Base-by-base conservation (phyloP, 2,113 vertebrate genomes). In the Cettia cetti region DNA sequence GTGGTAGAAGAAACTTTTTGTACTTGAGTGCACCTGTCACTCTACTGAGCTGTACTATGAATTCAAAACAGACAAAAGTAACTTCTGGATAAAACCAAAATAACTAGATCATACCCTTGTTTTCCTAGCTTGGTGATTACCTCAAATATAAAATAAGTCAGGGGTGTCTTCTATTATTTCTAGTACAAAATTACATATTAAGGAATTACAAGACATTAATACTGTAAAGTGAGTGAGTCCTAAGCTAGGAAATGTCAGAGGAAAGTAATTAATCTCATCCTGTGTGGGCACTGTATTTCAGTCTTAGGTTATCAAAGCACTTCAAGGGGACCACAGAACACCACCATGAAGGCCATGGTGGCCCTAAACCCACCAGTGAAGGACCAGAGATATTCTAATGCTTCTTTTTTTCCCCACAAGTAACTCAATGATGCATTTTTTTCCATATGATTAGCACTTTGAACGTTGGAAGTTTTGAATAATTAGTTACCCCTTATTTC, bases 51-150 rank as follows among this genome's bases (percentile, higher is more conserved):
- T 10, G 65, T 53, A 91, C 40, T 33, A 79, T 52, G 47, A 90
- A 96, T 65, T 95, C 72, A 90, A 81, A 96, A 64, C 26, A 95
- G 57, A 20, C 42, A 90, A 39, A 93, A 88, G 95, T 89, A 89
- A 86, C 86, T 42, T 53, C 60, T 10, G 64, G 33, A 47, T 27
- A 83, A 75, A 76, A 86, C 57, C 69, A 74, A 93, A 96, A 95
- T 60, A 89, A 93, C 50, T 92, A 31, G 35, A 64, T 30, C 59
- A 86, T 81, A 90, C 15, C 20, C 30, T 30, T 50, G 20, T 83
- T 81, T 91, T 95, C 56, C 88, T 87, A 39, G 13, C 10, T 59
- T 80, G 49, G 54, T 10, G 14, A 76, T 56, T n/a, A 60, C 21
- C 6, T 77, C 52, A 77, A 74, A 57, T 31, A 52, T 10, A 77